Evolutionary conservation across 2,888 invertebrate species (phyloP).

Genomic region (Piscicola geometra): DNA sequence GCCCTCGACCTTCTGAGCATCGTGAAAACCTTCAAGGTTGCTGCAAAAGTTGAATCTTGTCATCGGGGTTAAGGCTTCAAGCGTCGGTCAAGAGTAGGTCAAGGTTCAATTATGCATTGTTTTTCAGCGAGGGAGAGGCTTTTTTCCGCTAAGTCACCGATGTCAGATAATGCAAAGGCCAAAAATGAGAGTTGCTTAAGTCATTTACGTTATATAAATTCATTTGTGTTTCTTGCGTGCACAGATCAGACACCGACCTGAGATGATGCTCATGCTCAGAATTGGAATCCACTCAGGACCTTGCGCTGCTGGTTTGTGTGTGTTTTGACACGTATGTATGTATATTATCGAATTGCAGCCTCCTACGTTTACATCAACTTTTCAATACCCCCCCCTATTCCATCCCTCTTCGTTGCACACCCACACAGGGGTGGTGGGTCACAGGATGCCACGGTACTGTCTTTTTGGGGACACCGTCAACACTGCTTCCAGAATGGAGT

Average conservation of each 20-base stretch:
- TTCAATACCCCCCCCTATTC: too few species aligned
- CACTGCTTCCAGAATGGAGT: conserved; percentile 38
- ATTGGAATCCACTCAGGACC: conserved; percentile 48
- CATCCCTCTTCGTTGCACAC: too few species aligned
- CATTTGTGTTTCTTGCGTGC: too few species aligned
- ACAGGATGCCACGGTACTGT: conserved; percentile 40
- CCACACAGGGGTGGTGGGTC: conserved; percentile 42
- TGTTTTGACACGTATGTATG: neutral
- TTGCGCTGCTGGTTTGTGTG: conserved; percentile 21
- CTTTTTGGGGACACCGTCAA: conserved; percentile 40
- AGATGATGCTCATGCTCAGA: conserved; percentile 42
- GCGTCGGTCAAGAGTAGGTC: too few species aligned
- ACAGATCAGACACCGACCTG: conserved; percentile 44
- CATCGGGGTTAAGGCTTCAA: neutral
- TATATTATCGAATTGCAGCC: too few species aligned
- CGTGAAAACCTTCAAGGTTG: conserved; percentile 39
- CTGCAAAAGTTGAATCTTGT: neutral
- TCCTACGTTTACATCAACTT: too few species aligned
- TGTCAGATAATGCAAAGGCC: too few species aligned
- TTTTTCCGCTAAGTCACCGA: too few species aligned
- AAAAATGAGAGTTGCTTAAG: too few species aligned
- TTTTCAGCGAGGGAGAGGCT: too few species aligned
- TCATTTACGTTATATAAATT: too few species aligned
- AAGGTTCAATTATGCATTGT: too few species aligned
- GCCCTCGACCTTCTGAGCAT: conserved; percentile 44